phyloP scores from a whole-genome alignment of 2,888 invertebrate species.

The Standfussiana lucernea region DNA sequence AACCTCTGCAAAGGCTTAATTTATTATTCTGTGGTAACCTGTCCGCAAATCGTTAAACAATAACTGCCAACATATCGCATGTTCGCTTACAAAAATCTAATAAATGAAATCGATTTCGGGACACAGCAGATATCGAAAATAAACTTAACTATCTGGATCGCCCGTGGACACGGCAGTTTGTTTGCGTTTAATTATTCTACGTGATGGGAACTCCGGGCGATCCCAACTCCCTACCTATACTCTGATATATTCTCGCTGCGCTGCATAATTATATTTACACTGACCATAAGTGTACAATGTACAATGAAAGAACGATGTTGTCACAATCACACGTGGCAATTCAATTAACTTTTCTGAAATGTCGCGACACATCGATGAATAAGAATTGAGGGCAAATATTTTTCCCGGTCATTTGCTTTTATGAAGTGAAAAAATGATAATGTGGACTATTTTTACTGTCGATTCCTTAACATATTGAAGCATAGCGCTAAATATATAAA shows the following conservation, averaged over 20 bases:
- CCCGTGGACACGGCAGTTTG: constrained; percentile 80
- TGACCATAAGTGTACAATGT: constrained; percentile 46
- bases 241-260: constrained; percentile 62
- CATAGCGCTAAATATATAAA: background rate
- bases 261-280: constrained; percentile 68
- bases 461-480: background rate
- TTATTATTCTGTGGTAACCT: background rate
- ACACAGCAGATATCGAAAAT: constrained; percentile 78
- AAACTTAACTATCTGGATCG: constrained; percentile 79
- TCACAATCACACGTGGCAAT: constrained; percentile 36
- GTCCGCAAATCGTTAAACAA: constrained; percentile 12
- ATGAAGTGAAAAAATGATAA: background rate
- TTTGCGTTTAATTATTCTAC: constrained; percentile 87
- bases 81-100: constrained; percentile 57
- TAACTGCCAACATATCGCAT: constrained; percentile 27
- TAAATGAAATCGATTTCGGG: constrained; percentile 71
- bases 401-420: background rate
- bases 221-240: constrained; percentile 67
- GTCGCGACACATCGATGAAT: constrained; percentile 24
- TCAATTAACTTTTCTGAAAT: constrained; percentile 38
- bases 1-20: background rate
- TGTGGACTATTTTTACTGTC: background rate
- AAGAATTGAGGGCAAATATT: constrained; percentile 10
- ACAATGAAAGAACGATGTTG: constrained; percentile 34
- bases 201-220: constrained; percentile 78